phyloP scores from a whole-genome alignment of 2,113 vertebrate genomes.

The Engraulis encrasicolus region DNA sequence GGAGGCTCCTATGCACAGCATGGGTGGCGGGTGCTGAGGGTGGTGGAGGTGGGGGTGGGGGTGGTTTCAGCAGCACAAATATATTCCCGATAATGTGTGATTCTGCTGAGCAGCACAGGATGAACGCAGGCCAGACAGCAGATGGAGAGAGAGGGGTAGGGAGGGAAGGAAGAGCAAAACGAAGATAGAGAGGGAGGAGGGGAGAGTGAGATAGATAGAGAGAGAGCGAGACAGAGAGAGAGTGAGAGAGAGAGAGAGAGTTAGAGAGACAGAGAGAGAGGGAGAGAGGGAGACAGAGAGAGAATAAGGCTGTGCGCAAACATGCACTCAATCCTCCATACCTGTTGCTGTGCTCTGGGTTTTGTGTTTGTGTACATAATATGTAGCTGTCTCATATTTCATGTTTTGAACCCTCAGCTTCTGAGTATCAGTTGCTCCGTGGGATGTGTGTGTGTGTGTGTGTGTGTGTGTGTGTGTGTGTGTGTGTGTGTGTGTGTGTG shows the following conservation, averaged over 20 bases:
- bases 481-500: constrained; percentile 44
- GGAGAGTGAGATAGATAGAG: neutral
- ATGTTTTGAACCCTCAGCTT: neutral
- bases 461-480: constrained; percentile 15
- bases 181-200: neutral
- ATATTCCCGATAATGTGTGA: constrained; percentile 35
- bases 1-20: neutral
- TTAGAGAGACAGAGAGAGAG: neutral
- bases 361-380: neutral
- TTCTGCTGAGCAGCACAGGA: constrained; percentile 23
- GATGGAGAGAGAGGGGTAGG: neutral
- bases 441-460: constrained; percentile 17
- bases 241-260: neutral
- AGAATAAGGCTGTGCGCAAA: neutral
- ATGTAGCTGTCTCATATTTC: neutral
- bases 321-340: neutral
- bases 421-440: neutral
- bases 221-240: neutral
- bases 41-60: neutral
- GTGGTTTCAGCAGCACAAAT: constrained; percentile 7
- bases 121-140: neutral
- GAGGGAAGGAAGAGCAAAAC: neutral
- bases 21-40: too few relatives aligned
- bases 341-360: neutral
- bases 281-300: neutral